Evolutionary conservation across 2,113 vertebrate species (phyloP).

Genomic region (Siniperca knerii): DNA sequence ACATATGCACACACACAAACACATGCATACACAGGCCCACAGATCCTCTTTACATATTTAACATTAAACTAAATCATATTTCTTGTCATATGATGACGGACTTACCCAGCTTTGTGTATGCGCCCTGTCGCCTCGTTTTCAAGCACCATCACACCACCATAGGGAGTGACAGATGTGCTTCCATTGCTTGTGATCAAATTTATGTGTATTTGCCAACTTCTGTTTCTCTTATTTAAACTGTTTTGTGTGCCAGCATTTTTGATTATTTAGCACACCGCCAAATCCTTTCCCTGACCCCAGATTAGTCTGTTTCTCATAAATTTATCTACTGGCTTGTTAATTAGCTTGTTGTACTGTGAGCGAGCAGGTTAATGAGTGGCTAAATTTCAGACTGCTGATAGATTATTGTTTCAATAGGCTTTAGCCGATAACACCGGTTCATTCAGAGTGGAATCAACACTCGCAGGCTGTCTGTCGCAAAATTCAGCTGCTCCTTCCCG

Average conservation of each 20-base stretch:
- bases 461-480: neutral
- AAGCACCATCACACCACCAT: neutral
- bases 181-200: slow-evolving; percentile 12
- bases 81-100: slow-evolving; percentile 5
- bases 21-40: neutral
- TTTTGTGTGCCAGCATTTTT: slow-evolving; percentile 23
- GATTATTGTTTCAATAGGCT: slow-evolving; percentile 57
- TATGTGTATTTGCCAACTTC: neutral
- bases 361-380: slow-evolving; percentile 63
- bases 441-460: slow-evolving; percentile 50
- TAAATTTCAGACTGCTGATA: slow-evolving; percentile 48
- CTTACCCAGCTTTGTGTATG: neutral
- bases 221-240: slow-evolving; percentile 2
- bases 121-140: no score
- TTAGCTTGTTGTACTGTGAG: slow-evolving; percentile 54
- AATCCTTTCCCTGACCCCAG: slow-evolving; percentile 38
- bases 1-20: neutral
- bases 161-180: slow-evolving; percentile 25
- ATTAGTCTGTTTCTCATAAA: slow-evolving; percentile 35
- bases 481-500: slow-evolving; percentile 15
- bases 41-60: neutral
- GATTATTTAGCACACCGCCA: slow-evolving; percentile 20
- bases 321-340: slow-evolving; percentile 45
- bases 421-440: slow-evolving; percentile 51
- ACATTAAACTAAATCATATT: neutral